A percentile compares a stretch with the other conserved stretches of the same genome.
Evolutionary conservation across 2,888 invertebrate genomes (phyloP).

Genomic region (Elysia crispata): DNA sequence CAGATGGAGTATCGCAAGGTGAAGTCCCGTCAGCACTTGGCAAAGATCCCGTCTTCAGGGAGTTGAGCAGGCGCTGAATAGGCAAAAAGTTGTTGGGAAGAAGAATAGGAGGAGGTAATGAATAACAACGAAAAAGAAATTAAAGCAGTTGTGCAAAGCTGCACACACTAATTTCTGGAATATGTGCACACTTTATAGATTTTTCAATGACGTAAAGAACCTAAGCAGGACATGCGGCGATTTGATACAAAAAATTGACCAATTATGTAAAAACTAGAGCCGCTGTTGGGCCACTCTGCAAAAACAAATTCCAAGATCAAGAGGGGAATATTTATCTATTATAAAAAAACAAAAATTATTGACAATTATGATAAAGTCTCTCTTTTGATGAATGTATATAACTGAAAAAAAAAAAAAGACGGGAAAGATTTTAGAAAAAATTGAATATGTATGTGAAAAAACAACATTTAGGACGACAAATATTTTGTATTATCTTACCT

Average conservation of each 20-base stretch:
- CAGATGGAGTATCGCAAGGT: constrained; percentile 61
- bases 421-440: not conserved
- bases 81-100: not conserved
- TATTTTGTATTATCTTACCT: not conserved
- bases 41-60: constrained; percentile 59
- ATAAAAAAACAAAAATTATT: too few relatives aligned
- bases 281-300: too few relatives aligned
- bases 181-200: not conserved
- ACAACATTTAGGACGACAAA: not conserved
- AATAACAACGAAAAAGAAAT: not conserved
- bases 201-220: too few relatives aligned
- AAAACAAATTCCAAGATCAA: too few relatives aligned
- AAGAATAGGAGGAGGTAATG: not conserved
- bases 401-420: not conserved
- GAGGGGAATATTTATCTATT: too few relatives aligned
- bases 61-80: constrained; percentile 61
- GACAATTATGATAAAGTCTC: too few relatives aligned
- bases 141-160: not conserved
- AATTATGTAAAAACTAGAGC: too few relatives aligned
- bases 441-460: too few relatives aligned
- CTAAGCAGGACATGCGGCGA: too few relatives aligned
- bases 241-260: too few relatives aligned
- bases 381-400: too few relatives aligned
- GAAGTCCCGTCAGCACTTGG: constrained; percentile 54
- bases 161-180: not conserved